Conservation (phyloP, 64 coral and sea anemone genomes). For the Trachythela sp. region DNA sequence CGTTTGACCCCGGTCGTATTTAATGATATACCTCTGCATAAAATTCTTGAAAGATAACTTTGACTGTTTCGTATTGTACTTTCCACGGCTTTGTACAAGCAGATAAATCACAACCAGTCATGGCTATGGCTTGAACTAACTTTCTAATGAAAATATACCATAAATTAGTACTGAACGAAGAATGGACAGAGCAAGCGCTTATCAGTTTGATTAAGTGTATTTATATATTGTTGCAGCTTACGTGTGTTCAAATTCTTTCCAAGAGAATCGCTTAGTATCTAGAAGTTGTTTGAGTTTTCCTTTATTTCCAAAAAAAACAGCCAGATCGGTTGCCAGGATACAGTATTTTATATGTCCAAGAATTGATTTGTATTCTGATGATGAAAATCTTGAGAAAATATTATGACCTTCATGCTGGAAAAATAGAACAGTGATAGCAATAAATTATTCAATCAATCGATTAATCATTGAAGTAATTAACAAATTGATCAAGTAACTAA, state of each 20-base stretch:
- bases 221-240: constrained; percentile 4
- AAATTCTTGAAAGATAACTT: constrained; percentile 98
- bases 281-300: constrained; percentile 69
- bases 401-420: constrained; percentile 95
- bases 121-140: constrained; percentile 78
- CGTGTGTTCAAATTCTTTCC: constrained; percentile 91
- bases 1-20: too few species aligned
- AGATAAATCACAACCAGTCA: constrained; percentile 96
- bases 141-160: constrained; percentile 45
- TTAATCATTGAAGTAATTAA: too few species aligned
- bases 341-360: constrained; percentile 97
- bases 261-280: constrained; percentile 68
- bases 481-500: too few species aligned
- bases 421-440: background rate
- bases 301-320: constrained; percentile 97
- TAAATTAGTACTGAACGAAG: background rate
- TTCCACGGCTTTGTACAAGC: constrained; percentile 96
- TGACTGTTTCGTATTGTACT: constrained; percentile 84
- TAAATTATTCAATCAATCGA: too few species aligned
- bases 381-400: constrained; percentile 87
- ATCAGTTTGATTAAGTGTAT: too few species aligned
- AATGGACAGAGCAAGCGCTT: background rate
- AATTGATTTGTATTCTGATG: constrained; percentile 87
- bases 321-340: constrained; percentile 92
- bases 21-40: constrained; percentile 74